A percentile compares a stretch with the other conserved stretches of the same genome.
phyloP scores from a whole-genome alignment of 1,140 invertebrate genomes.

The Ganaspis sp. region DNA sequence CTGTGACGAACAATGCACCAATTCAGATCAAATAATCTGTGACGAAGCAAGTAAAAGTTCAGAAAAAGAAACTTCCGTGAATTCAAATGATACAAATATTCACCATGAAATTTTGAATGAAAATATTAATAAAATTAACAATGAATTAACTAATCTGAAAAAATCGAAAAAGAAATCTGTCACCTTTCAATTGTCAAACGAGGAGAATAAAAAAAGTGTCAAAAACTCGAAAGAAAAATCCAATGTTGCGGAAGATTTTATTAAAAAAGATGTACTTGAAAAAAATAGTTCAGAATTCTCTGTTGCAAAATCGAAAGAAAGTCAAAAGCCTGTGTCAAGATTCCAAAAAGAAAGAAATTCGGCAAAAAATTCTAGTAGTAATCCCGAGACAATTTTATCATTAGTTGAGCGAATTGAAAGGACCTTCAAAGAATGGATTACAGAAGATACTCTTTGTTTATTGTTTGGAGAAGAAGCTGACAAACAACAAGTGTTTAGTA shows the following conservation, averaged over 20 bases:
- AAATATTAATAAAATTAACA: constrained; percentile 11
- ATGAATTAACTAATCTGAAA: neutral
- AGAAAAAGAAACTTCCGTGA: too few relatives aligned
- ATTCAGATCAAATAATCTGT: too few relatives aligned
- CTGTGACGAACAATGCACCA: too few relatives aligned
- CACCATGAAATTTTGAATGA: constrained; percentile 19
- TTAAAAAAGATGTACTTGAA: neutral
- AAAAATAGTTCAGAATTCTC: neutral
- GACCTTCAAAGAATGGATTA: constrained; percentile 72
- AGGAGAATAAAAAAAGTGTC: neutral
- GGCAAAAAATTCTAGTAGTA: constrained; percentile 5
- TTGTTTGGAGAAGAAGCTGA: constrained; percentile 63
- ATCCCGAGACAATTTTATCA: constrained; percentile 39
- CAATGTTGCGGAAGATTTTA: neutral
- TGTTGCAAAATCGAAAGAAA: neutral
- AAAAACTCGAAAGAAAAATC: neutral
- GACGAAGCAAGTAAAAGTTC: too few relatives aligned
- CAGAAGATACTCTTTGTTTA: constrained; percentile 67
- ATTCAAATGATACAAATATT: neutral
- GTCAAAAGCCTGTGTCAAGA: neutral
- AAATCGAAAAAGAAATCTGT: constrained; percentile 21
- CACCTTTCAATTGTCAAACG: neutral
- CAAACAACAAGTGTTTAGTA: constrained; percentile 65
- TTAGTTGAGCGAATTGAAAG: constrained; percentile 64
- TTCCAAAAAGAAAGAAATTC: constrained; percentile 34